These are phyloP conservation scores for Molossus molossus DNA, from an alignment of 2,797 vertebrate species.

Conservation along the genomic window DNA sequence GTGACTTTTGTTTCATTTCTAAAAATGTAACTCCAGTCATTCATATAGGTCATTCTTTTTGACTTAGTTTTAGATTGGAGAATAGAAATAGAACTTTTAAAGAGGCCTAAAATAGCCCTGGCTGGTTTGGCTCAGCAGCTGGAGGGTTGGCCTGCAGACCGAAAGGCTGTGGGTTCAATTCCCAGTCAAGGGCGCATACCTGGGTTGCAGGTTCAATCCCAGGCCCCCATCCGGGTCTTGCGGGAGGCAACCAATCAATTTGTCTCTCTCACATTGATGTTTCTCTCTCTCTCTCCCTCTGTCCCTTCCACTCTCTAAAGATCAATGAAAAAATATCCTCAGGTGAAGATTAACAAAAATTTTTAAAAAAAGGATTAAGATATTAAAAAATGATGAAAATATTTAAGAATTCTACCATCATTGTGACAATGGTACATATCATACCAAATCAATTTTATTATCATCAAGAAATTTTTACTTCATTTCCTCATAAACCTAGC, in stretches of 20 bases:
- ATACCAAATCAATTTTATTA: slow-evolving; percentile 32
- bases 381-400: background rate
- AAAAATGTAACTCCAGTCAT: background rate
- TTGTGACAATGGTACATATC: background rate
- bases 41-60: background rate
- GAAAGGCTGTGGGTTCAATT: no score
- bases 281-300: no score
- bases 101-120: background rate
- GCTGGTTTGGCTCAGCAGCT: no score
- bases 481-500: slow-evolving; percentile 39
- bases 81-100: background rate
- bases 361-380: background rate
- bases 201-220: no score
- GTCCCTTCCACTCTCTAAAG: no score
- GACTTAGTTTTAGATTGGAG: background rate
- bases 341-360: no score
- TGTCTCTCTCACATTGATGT: no score
- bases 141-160: no score
- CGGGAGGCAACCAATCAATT: no score
- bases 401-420: slow-evolving; percentile 51
- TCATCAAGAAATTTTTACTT: background rate
- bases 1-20: background rate
- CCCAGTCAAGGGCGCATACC: no score
- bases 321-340: no score
- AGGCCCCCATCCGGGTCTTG: no score